Percentiles rank a stretch among this genome's conserved stretches.
These are phyloP conservation scores for Isichthys henryi DNA, from an alignment of 2,113 vertebrate species.

Conservation along the genomic window DNA sequence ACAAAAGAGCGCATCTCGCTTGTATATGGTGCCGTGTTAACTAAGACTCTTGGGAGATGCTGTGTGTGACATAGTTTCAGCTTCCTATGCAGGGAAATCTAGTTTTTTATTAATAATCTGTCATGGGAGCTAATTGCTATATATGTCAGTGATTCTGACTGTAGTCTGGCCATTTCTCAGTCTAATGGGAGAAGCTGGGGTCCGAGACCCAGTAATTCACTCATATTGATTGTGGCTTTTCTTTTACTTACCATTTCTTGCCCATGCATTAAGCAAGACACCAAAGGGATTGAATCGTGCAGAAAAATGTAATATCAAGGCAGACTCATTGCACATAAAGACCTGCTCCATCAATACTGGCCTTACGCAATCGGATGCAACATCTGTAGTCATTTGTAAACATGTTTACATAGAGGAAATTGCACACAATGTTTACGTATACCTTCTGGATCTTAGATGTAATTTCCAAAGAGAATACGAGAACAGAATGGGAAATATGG, in stretches of 20 bases:
- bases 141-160: constrained; percentile 5
- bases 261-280: background rate
- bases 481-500: background rate
- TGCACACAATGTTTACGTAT: background rate
- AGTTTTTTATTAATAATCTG: constrained; percentile 2
- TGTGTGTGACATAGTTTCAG: background rate
- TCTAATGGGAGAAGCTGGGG: background rate
- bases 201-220: background rate
- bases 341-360: background rate
- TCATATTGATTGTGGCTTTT: background rate
- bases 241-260: background rate
- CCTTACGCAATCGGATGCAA: background rate
- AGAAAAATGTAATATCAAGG: background rate
- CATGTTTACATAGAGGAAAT: background rate
- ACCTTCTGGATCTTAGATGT: background rate
- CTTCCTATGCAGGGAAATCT: background rate
- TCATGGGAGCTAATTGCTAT: constrained; percentile 9
- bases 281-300: background rate
- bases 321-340: background rate
- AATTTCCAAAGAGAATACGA: background rate
- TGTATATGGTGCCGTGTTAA: background rate
- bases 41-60: background rate
- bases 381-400: background rate
- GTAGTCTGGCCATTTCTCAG: background rate
- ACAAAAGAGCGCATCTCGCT: background rate